phyloP scores from a whole-genome alignment of 1,140 invertebrate genomes.

The Augochlora pura region DNA sequence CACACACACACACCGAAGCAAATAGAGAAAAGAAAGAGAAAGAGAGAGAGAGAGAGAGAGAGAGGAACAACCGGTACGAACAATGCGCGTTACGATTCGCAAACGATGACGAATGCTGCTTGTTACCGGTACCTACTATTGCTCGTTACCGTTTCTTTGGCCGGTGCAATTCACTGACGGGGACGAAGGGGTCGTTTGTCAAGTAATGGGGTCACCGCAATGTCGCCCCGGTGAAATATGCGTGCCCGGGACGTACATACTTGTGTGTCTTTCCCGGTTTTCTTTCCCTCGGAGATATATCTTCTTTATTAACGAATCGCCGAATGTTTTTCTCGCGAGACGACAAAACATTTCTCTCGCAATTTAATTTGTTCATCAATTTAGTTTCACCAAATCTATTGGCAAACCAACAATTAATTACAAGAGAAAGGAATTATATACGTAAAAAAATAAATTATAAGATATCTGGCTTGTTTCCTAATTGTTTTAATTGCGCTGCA shows the following conservation, averaged over 20 bases:
- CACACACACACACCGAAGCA: no score
- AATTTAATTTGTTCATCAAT: no score
- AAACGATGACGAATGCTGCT: conserved; percentile 30
- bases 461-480: no score
- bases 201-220: conserved; percentile 24
- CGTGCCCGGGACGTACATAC: not conserved
- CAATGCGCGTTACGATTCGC: conserved; percentile 8
- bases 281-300: not conserved
- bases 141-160: conserved; percentile 40
- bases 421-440: no score
- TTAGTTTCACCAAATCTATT: no score
- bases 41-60: not conserved
- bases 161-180: not conserved
- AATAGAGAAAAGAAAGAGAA: no score
- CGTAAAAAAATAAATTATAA: no score
- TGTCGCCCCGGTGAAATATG: conserved; percentile 11
- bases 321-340: no score
- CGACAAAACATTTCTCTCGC: not conserved
- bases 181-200: conserved; percentile 7
- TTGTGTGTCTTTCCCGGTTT: not conserved
- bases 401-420: no score
- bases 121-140: conserved; percentile 38
- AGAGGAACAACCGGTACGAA: conserved; percentile 1
- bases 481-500: no score
- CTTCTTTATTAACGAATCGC: not conserved